Evolutionary conservation across 2,888 invertebrate genomes (phyloP), one percentile per base, ranked within the genome.

Genomic region (Phaedon cochleariae): DNA sequence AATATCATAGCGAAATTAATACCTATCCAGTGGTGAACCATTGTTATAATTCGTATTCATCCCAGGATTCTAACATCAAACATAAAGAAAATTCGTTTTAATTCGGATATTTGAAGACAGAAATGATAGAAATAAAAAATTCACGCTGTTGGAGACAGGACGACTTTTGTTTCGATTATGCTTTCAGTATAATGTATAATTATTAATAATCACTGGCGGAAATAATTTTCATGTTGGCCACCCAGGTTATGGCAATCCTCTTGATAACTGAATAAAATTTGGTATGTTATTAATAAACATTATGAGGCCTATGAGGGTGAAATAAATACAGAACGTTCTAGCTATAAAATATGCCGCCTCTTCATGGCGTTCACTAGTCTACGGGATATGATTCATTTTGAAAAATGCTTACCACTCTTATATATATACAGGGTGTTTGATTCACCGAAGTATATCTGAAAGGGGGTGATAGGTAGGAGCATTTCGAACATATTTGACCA

Each of bases 11-110:
- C 41, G 41, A 41, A 41, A 41, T 41, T 41, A 15, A 41, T 41
- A 12, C 15, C 41, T 41, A 41, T 15, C 41, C 41, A 41, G 41
- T 41, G 41, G 41, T 41, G 41, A 41, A 41, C 41, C 41, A 41
- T 41, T 41, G 41, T 41, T 41, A 41, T 41, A 41, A 41, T 41
- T n/a, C 41, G 41, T 41, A 41, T 41, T 41, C 41, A 41, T 41
- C 41, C 41, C 41, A 15, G 41, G 41, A 41, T 41, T 41, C 41
- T 41, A 41, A 41, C 41, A 2, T 41, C 15, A 41, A 4, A 41
- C 41, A 41, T 41, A 41, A 41, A 41, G 41, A 41, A 41, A 41
- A 41, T 41, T 41, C 41, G 41, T 41, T 41, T n/a, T 41, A 41
- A 41, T 41, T 41, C 41, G 41, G 41, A 41, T 41, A 41, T 41